A percentile compares a stretch with the other conserved stretches of the same genome.
These are phyloP conservation scores for Mastigias papua DNA, from an alignment of 30 jellyfish, hydroid and myxozoan genomes.

Conservation along the genomic window DNA sequence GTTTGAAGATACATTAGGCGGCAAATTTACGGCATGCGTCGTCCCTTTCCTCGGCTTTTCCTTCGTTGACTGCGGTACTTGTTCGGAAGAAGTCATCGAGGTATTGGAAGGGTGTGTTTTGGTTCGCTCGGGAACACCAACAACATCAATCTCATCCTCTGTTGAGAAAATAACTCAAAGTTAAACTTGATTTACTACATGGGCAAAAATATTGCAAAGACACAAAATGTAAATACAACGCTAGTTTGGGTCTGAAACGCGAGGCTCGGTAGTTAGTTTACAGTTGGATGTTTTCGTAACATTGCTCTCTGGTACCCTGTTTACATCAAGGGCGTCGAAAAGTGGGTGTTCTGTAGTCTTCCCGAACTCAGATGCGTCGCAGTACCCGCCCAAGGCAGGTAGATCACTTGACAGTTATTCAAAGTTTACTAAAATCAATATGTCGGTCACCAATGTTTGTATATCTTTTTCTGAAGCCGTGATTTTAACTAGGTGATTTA, in stretches of 20 bases:
- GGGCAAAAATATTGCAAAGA: not conserved
- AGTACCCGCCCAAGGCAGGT: not conserved
- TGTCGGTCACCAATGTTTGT: not conserved
- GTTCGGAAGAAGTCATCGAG: conserved; percentile 9
- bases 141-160: conserved; percentile 89
- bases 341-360: not conserved
- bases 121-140: conserved; percentile 67
- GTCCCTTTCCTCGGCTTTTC: conserved; percentile 28
- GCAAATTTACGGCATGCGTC: not conserved
- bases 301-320: not conserved
- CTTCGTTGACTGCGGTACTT: conserved; percentile 1
- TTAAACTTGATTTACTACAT: too few relatives aligned
- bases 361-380: not conserved
- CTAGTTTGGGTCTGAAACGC: not conserved
- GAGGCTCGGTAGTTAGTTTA: not conserved
- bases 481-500: not conserved
- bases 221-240: not conserved
- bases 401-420: not conserved
- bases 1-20: conserved; percentile 24
- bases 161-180: not conserved
- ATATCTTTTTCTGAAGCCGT: not conserved
- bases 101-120: not conserved
- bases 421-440: not conserved
- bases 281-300: not conserved
- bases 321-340: not conserved